Conservation (phyloP, 1,140 invertebrate genomes). For the Episyrphus balteatus region DNA sequence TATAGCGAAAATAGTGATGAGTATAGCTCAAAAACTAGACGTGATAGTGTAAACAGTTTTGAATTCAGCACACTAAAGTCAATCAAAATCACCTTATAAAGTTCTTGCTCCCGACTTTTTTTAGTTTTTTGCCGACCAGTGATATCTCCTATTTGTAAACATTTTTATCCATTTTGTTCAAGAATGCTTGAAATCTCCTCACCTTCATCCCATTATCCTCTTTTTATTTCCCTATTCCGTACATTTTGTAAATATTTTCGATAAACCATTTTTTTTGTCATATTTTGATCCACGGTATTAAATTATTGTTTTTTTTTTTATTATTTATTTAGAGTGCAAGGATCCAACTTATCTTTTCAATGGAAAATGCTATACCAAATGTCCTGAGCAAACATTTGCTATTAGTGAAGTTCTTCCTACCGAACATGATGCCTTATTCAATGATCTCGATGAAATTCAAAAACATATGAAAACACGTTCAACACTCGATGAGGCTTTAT, state of each 20-base stretch:
- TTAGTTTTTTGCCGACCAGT: no score
- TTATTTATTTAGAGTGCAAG: constrained; percentile 16
- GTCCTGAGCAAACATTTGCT: constrained; percentile 19
- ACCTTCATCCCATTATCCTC: not conserved
- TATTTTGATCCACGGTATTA: not conserved
- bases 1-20: no score
- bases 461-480: not conserved
- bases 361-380: constrained; percentile 22
- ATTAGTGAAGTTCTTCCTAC: not conserved
- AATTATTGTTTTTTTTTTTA: not conserved
- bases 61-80: no score
- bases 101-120: no score
- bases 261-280: not conserved
- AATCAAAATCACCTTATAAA: no score
- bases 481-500: not conserved
- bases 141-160: no score
- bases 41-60: no score
- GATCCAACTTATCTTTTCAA: constrained; percentile 17
- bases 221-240: not conserved
- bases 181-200: not conserved
- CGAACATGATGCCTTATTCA: not conserved
- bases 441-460: not conserved
- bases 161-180: no score
- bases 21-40: no score
- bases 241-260: not conserved